phyloP scores from a whole-genome alignment of 2,888 invertebrate species.

The Saturnia japonica region DNA sequence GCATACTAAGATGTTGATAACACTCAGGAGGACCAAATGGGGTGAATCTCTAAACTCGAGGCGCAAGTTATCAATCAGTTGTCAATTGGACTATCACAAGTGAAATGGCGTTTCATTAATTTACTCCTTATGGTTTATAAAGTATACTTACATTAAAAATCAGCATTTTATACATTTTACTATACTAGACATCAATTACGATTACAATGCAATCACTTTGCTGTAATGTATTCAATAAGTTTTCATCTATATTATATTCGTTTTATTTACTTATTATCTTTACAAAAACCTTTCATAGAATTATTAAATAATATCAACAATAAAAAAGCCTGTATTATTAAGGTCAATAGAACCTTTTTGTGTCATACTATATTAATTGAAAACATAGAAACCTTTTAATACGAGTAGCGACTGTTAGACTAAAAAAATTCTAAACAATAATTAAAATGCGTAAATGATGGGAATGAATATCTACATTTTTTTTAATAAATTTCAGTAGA shows the following conservation, averaged over 20 bases:
- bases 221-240: no score
- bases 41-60: slow-evolving; percentile 8
- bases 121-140: slow-evolving; percentile 2
- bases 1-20: not conserved
- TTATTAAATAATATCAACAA: no score
- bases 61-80: slow-evolving; percentile 19
- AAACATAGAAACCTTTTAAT: no score
- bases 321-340: no score
- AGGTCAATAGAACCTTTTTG: no score
- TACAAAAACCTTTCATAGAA: no score
- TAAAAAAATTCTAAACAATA: not conserved
- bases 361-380: no score
- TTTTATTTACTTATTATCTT: no score
- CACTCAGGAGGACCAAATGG: slow-evolving; percentile 5
- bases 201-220: no score
- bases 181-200: no score
- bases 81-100: slow-evolving; percentile 6
- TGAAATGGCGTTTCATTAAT: slow-evolving; percentile 15
- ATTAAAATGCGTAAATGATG: not conserved
- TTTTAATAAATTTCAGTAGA: not conserved
- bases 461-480: not conserved
- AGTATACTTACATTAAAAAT: not conserved
- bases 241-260: no score
- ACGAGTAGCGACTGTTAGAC: no score
- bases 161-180: not conserved